Evolutionary conservation across 2,888 invertebrate species (phyloP), one percentile per base, ranked within the genome.

Genomic region (Hololepta plana): DNA sequence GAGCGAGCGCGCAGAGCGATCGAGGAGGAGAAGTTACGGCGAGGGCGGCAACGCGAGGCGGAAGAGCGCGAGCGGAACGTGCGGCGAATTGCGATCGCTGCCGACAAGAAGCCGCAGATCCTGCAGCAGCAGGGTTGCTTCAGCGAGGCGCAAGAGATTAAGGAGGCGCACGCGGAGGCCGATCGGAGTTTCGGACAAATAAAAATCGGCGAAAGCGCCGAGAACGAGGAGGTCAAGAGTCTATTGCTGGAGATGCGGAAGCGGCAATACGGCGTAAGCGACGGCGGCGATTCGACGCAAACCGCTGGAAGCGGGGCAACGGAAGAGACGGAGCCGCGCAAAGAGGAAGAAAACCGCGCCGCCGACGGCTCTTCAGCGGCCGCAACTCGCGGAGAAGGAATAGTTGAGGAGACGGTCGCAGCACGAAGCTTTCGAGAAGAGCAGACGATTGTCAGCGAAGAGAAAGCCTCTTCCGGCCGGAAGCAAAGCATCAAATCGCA

Each of bases 81-180:
- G n/a, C n/a, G n/a, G n/a, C n/a, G n/a, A n/a, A n/a, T n/a, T n/a
- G n/a, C n/a, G n/a, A 22, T 7, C 7, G 7, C 22, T 10, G n/a
- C 17, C 7, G 22, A 22, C 8, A 22, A 22, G 7, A 10, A 6
- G 6, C 7, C 7, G 10, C 6, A 22, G 10, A 6, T 22, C 22
- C n/a, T 6, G 10, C 6, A 10, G 8, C 17, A 17, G 5, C 25
- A 6, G 2, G 10, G 8, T 10, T 23, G 24, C 8, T 23, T 23
- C 8, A 14, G 13, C 17, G 50, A 51, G 30, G 31, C 51, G 30
- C 35, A 45, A 26, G 44, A 46, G 22, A 50, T 48, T 16, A 44
- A 47, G 35, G 34, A 32, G 5, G 46, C 46, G 6, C 47, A 47
- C 25, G 40, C 40, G 23, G 27, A 35, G 20, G 41, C 40, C 7